Percentiles rank a stretch among this genome's conserved stretches.
phyloP scores from a whole-genome alignment of 2,797 vertebrate genomes.

The Leptodactylus fallax region DNA sequence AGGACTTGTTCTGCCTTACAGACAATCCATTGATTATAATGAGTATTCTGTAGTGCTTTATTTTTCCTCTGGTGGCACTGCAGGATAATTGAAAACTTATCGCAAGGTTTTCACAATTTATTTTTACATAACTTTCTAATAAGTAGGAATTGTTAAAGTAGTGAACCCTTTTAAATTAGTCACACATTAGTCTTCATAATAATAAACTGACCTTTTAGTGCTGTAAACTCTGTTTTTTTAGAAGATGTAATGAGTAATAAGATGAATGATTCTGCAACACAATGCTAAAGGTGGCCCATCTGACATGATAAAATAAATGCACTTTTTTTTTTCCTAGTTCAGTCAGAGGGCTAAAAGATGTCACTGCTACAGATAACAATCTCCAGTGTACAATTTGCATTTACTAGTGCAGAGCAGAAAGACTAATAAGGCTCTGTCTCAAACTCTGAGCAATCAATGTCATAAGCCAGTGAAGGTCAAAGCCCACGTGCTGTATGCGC shows the following conservation, averaged over 20 bases:
- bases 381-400: constrained; percentile 25
- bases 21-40: no score
- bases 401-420: constrained; percentile 32
- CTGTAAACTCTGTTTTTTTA: neutral
- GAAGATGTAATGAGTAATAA: neutral
- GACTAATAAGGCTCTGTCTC: constrained; percentile 23
- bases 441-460: constrained; percentile 26
- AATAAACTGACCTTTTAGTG: neutral
- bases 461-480: constrained; percentile 36
- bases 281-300: neutral
- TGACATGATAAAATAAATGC: neutral
- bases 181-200: no score
- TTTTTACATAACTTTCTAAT: no score
- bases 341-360: constrained; percentile 7
- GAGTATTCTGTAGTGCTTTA: no score
- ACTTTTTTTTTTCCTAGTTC: neutral
- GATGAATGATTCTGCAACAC: neutral
- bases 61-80: no score
- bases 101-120: no score
- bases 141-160: no score
- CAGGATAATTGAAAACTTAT: no score
- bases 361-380: constrained; percentile 9
- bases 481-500: constrained; percentile 1
- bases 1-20: no score
- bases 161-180: no score